Evolutionary conservation across 53 echinoderm and acorn worm genomes (phyloP).

Genomic region (Crossaster papposus): DNA sequence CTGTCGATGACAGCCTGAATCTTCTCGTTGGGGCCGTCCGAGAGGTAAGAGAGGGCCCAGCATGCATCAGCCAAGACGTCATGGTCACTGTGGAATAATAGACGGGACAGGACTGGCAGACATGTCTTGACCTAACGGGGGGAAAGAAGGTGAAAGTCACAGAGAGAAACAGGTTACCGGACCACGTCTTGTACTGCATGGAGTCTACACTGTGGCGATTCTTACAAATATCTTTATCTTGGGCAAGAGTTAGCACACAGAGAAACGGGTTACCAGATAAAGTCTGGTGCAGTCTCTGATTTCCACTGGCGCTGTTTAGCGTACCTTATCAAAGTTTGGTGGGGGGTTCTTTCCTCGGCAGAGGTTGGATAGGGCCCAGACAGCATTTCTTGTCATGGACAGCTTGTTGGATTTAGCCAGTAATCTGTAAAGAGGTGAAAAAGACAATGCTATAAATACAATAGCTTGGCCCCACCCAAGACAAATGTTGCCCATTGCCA

Average conservation of each 20-base stretch:
- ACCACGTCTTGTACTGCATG: neutral
- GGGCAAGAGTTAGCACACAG: neutral
- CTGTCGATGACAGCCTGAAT: slow-evolving; percentile 99
- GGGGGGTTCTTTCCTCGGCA: slow-evolving; percentile 99
- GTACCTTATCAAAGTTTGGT: slow-evolving; percentile 93
- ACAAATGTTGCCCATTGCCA: too few species aligned
- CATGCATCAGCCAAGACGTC: slow-evolving; percentile 98
- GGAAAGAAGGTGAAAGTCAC: neutral
- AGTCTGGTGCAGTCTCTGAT: too few species aligned
- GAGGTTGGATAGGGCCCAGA: slow-evolving; percentile 97
- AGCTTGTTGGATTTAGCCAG: slow-evolving; percentile 90
- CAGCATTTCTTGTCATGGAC: slow-evolving; percentile 99
- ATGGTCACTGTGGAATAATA: slow-evolving; percentile 88
- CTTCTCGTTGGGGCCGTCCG: slow-evolving; percentile 99
- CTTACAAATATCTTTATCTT: neutral
- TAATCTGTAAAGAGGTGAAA: slow-evolving; percentile 59
- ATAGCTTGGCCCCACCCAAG: too few species aligned
- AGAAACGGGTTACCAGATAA: too few species aligned
- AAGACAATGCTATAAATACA: neutral
- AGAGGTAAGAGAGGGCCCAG: slow-evolving; percentile 98
- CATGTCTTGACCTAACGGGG: slow-evolving; percentile 49
- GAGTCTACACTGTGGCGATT: neutral
- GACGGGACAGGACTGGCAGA: slow-evolving; percentile 93
- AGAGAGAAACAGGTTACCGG: neutral
- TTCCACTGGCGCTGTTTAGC: neutral